Percentiles rank a stretch among this genome's conserved stretches.
These are phyloP conservation scores for Bradypodion ventrale DNA, from an alignment of 2,797 vertebrate species.

Conservation along the genomic window DNA sequence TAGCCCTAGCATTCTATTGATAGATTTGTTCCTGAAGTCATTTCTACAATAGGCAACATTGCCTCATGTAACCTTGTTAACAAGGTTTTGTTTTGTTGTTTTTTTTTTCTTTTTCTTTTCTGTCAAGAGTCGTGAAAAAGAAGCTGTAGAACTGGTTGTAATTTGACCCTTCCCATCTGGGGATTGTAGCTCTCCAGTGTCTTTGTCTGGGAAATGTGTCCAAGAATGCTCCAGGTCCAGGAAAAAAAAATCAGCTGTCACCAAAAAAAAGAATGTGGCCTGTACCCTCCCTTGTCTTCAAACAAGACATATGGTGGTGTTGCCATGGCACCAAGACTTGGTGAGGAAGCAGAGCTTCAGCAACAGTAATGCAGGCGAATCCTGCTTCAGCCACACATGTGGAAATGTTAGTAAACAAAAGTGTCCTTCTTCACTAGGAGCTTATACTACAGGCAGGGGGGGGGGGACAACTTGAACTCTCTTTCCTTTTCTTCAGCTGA, in stretches of 20 bases:
- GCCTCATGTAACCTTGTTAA: constrained; percentile 25
- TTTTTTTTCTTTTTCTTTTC: background rate
- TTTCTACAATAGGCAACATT: constrained; percentile 4
- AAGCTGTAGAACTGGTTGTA: constrained; percentile 81
- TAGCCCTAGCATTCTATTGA: constrained; percentile 16
- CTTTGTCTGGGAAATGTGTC: constrained; percentile 62
- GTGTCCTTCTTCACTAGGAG: constrained; percentile 63
- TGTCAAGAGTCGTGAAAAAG: constrained; percentile 39
- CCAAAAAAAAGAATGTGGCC: background rate
- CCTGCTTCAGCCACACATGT: constrained; percentile 64
- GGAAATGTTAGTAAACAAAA: constrained; percentile 77
- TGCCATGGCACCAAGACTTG: constrained; percentile 26
- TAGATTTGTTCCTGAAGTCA: background rate
- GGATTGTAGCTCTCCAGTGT: constrained; percentile 61
- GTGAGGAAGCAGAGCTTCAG: background rate
- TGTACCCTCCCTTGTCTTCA: background rate
- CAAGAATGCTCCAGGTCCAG: constrained; percentile 43
- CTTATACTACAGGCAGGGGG: constrained; percentile 54
- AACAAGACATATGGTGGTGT: constrained; percentile 18
- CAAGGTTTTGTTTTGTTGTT: constrained; percentile 2
- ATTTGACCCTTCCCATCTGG: constrained; percentile 72
- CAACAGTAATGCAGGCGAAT: constrained; percentile 41
- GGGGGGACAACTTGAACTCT: constrained; percentile 66
- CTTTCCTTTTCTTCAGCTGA: constrained; percentile 58
- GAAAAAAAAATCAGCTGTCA: constrained; percentile 13